Percentiles rank a stretch among this genome's conserved stretches.
phyloP scores from a whole-genome alignment of 2,888 invertebrate genomes.

The Lottia gigantea region DNA sequence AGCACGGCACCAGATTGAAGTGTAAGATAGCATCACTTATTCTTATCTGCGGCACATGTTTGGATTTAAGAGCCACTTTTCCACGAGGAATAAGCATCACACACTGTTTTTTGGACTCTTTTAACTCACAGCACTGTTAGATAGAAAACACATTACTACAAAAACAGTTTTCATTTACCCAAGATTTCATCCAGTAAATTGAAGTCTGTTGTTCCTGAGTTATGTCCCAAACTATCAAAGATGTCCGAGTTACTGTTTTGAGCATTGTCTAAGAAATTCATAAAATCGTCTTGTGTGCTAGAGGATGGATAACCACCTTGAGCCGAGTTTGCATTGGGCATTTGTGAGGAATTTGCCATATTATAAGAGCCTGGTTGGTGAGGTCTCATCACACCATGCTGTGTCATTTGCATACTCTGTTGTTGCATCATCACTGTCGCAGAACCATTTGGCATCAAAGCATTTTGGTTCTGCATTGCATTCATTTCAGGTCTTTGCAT shows the following conservation, averaged over 20 bases:
- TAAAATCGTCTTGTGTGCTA: slow-evolving; percentile 73
- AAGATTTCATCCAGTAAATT: slow-evolving; percentile 59
- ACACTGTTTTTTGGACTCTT: too few relatives aligned
- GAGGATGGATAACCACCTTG: slow-evolving; percentile 37
- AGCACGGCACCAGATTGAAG: too few relatives aligned
- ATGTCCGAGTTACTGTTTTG: slow-evolving; percentile 72
- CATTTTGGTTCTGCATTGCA: slow-evolving; percentile 35
- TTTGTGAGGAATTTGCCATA: slow-evolving; percentile 16
- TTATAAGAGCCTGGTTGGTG: slow-evolving; percentile 21
- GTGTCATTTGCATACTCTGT: slow-evolving; percentile 69
- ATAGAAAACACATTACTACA: neutral
- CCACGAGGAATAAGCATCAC: too few relatives aligned
- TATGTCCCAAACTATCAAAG: slow-evolving; percentile 77
- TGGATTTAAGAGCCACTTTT: too few relatives aligned
- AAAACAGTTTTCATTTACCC: slow-evolving; percentile 24
- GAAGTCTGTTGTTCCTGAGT: slow-evolving; percentile 47
- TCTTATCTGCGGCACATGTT: too few relatives aligned
- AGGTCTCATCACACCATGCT: slow-evolving; percentile 48
- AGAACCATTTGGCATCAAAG: slow-evolving; percentile 42
- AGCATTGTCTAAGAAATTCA: slow-evolving; percentile 87
- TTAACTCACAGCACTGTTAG: neutral
- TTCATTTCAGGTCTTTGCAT: slow-evolving; percentile 15
- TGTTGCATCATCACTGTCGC: slow-evolving; percentile 54
- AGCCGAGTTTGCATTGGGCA: slow-evolving; percentile 16
- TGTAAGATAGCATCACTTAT: too few relatives aligned